Percentiles rank a stretch among this genome's conserved stretches.
Conservation (phyloP, 2,888 invertebrate species). For the Tillus elongatus region DNA sequence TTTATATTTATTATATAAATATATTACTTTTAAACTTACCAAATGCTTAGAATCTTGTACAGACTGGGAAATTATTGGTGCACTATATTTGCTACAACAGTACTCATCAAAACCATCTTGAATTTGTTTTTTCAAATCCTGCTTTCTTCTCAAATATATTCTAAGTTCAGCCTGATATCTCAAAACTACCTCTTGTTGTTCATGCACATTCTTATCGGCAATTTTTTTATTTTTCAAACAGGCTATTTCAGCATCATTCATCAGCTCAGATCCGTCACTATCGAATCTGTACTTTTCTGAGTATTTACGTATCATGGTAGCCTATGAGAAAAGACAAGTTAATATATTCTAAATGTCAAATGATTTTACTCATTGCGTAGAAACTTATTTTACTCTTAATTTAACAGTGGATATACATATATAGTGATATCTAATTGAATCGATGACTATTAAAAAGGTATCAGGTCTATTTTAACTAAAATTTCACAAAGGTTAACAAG, state of each 20-base stretch:
- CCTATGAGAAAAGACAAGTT: neutral
- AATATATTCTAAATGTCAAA: neutral
- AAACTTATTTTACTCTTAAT: no score
- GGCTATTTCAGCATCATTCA: conserved; percentile 10
- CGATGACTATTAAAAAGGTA: no score
- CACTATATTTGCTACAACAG: conserved; percentile 30
- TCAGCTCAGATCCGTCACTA: neutral
- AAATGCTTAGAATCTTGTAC: no score
- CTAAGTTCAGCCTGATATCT: conserved; percentile 30
- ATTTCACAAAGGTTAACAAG: no score
- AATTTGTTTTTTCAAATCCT: conserved; percentile 27
- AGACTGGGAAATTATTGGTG: no score
- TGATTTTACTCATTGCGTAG: neutral
- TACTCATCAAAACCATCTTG: conserved; percentile 30
- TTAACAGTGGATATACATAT: no score
- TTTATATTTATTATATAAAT: no score
- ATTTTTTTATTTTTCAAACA: conserved; percentile 13
- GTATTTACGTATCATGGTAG: neutral
- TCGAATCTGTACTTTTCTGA: neutral
- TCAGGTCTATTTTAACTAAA: no score
- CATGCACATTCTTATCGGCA: conserved; percentile 20
- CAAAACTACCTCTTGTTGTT: conserved; percentile 33
- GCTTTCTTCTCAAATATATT: conserved; percentile 26
- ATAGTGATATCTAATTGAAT: no score
- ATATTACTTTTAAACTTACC: no score